These are phyloP conservation scores for Thripadectes ignobilis DNA, from an alignment of 2,797 vertebrate species.

Conservation along the genomic window DNA sequence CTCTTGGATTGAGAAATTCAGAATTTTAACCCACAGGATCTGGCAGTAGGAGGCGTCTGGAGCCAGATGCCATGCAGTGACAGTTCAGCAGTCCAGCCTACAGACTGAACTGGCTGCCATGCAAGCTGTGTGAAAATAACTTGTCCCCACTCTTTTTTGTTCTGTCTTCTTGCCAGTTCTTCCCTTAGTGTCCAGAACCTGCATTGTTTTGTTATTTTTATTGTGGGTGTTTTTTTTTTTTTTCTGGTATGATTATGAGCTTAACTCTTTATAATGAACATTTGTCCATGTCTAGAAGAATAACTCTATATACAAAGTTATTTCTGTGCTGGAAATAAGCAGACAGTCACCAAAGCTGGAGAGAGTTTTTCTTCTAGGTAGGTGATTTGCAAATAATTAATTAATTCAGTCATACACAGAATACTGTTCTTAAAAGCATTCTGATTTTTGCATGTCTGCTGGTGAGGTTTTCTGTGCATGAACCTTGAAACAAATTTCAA, in stretches of 20 bases:
- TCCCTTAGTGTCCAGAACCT: background rate
- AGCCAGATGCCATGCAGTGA: background rate
- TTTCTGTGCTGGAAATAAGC: background rate
- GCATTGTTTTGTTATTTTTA: background rate
- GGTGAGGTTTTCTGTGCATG: background rate
- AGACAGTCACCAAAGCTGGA: background rate
- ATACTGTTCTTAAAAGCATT: background rate
- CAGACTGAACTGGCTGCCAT: background rate
- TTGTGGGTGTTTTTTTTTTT: background rate
- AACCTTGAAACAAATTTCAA: slow-evolving; percentile 39
- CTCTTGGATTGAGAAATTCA: background rate
- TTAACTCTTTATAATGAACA: background rate
- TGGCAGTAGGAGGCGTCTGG: background rate
- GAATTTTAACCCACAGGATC: background rate
- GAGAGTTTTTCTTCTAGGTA: background rate
- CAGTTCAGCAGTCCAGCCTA: background rate
- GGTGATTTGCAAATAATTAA: background rate
- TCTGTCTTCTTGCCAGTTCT: background rate
- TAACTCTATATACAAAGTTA: background rate
- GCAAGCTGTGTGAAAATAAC: background rate
- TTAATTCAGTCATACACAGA: background rate
- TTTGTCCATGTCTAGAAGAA: background rate
- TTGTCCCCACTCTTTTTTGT: background rate
- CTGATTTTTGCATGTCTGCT: background rate
- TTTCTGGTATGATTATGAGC: background rate